Percentiles rank a stretch among this genome's conserved stretches.
Evolutionary conservation across 2,888 invertebrate genomes (phyloP).

Genomic region (Diarsia mendica): DNA sequence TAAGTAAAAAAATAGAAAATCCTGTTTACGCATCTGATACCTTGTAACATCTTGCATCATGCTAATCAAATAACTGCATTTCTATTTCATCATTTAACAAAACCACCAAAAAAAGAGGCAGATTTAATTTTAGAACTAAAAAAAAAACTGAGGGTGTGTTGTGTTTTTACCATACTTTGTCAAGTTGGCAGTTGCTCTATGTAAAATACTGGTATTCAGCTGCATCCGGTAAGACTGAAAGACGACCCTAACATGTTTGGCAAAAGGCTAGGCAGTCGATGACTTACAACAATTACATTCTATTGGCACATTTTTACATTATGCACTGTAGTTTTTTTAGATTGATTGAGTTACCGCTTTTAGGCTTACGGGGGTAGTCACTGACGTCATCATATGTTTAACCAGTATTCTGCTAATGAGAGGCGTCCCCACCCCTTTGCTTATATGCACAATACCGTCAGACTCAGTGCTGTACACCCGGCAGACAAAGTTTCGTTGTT

Average conservation of each 20-base stretch:
- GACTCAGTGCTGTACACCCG: conserved; percentile 63
- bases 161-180: not conserved
- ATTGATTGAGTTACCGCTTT: not conserved
- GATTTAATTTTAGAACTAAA: not conserved
- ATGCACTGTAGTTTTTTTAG: not conserved
- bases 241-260: no score
- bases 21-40: not conserved
- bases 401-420: conserved; percentile 72
- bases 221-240: no score
- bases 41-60: not conserved
- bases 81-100: not conserved
- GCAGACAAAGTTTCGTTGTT: conserved; percentile 73
- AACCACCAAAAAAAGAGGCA: not conserved
- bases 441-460: conserved; percentile 77
- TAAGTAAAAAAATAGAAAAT: not conserved
- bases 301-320: no score
- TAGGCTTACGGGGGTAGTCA: not conserved
- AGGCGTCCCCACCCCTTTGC: conserved; percentile 72
- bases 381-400: conserved; percentile 44
- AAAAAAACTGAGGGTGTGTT: not conserved
- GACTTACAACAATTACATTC: no score
- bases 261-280: no score
- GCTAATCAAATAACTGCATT: not conserved
- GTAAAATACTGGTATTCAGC: no score
- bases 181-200: no score